These are phyloP conservation scores for Agrilus mali DNA, from an alignment of 2,888 invertebrate species.

Conservation along the genomic window DNA sequence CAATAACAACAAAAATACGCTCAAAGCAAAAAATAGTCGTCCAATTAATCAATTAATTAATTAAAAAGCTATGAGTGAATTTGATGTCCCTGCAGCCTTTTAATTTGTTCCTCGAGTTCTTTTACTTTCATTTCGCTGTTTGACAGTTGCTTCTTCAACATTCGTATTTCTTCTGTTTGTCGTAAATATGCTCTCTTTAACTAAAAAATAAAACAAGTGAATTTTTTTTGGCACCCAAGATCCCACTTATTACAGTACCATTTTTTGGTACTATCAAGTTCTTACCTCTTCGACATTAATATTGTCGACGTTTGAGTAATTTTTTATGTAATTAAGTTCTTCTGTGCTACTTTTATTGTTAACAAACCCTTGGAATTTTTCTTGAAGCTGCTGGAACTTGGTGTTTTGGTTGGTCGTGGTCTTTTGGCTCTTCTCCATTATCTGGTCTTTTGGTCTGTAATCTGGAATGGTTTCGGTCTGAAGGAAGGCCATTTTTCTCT, in stretches of 20 bases:
- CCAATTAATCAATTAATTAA: no score
- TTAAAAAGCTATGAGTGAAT: constrained; percentile 6
- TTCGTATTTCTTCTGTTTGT: constrained; percentile 67
- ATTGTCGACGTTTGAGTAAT: constrained; percentile 42
- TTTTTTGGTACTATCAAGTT: background rate
- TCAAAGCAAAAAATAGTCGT: no score
- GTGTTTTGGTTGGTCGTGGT: constrained; percentile 66
- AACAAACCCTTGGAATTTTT: constrained; percentile 46
- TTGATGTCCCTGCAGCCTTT: constrained; percentile 42
- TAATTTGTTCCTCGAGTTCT: constrained; percentile 66
- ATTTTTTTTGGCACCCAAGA: background rate
- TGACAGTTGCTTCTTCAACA: constrained; percentile 63
- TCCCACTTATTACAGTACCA: background rate
- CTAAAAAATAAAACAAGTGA: constrained; percentile 33
- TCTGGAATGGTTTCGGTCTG: constrained; percentile 78
- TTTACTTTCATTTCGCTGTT: constrained; percentile 68
- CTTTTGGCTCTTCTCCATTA: constrained; percentile 58
- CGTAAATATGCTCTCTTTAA: constrained; percentile 62
- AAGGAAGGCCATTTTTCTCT: constrained; percentile 76
- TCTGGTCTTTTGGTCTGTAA: constrained; percentile 62
- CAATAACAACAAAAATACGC: no score
- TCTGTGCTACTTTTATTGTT: constrained; percentile 26
- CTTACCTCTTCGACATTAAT: constrained; percentile 46
- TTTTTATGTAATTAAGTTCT: constrained; percentile 42
- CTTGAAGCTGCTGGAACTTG: constrained; percentile 69